These are phyloP conservation scores for Chelonus formosanus DNA, from an alignment of 2,888 invertebrate species.

Conservation along the genomic window DNA sequence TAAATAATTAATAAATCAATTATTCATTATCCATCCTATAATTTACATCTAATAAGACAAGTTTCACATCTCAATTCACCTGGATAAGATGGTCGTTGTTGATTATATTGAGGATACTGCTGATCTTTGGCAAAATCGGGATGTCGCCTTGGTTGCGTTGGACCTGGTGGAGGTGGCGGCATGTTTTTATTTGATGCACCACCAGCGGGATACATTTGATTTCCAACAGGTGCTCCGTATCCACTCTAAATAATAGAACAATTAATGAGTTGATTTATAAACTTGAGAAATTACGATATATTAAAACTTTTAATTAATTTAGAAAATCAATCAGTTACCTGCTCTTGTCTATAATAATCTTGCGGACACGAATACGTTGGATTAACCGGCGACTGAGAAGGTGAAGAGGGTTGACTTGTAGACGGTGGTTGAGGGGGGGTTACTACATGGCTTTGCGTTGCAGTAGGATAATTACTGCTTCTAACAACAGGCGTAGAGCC, in stretches of 20 bases:
- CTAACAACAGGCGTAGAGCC: conserved; percentile 57
- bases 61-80: conserved; percentile 64
- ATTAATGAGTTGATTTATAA: background rate
- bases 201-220: conserved; percentile 65
- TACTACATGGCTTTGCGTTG: conserved; percentile 67
- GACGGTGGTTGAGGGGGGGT: conserved; percentile 71
- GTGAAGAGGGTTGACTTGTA: conserved; percentile 80
- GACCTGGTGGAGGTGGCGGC: conserved; percentile 72
- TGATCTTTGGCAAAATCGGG: conserved; percentile 85
- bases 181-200: conserved; percentile 68
- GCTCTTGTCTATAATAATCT: conserved; percentile 68
- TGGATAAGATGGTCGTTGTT: conserved; percentile 73
- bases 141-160: conserved; percentile 76
- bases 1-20: conserved; percentile 37
- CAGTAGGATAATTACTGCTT: conserved; percentile 68
- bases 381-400: conserved; percentile 77
- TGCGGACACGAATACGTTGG: conserved; percentile 63
- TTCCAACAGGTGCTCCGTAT: conserved; percentile 61
- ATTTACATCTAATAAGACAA: no score
- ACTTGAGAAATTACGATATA: no score
- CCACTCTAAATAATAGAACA: conserved; percentile 46
- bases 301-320: background rate
- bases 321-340: conserved; percentile 64
- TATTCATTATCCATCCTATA: no score
- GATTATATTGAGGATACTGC: conserved; percentile 73